Evolutionary conservation across 2,888 invertebrate species (phyloP), one percentile per base, ranked within the genome.

Genomic region (Antheraea assamensis): DNA sequence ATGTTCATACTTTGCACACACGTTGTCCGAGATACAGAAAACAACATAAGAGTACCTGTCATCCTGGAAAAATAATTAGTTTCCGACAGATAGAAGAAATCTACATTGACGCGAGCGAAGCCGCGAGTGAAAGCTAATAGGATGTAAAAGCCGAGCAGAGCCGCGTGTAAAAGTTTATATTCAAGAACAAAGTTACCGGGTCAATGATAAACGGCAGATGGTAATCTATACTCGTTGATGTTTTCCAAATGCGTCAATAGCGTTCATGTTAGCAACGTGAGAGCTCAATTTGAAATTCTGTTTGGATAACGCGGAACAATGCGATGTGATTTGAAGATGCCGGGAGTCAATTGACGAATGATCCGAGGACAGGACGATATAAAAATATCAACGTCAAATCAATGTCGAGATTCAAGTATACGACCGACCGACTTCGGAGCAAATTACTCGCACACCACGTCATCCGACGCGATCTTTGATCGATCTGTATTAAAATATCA

Each of bases 311-410:
- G 21, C 70, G n/a, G n/a, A 24, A 73, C 73, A 52, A 66, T 66
- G 73, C 73, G 70, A 70, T 73, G 70, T 73, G 73, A 73, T 70
- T 73, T 42, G 58, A 42, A 70, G 35, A 70, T 70, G 64, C 35
- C 68, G 68, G 35, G 52, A 70, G 73, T 70, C 73, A 70, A 73
- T 58, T 70, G 70, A 73, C 73, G 70, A 73, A 73, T 73, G 73
- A 73, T 70, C 73, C 73, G 70, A 73, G 73, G n/a, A 73, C 72
- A 49, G 42, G 68, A 42, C 73, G 73, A 73, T 70, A 42, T 66
- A 49, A 55, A 73, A 58, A 24, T 72, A 24, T 72, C 72, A 58
- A 66, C 52, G 72, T 55, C 55, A 55, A 55, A 8, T 55, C 72
- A 64, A 64, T 64, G 31, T 68, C 55, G 73, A 58, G 24, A 55